Percentiles rank a stretch among this genome's conserved stretches.
phyloP scores from a whole-genome alignment of 2,797 vertebrate species.

The Sebastes jordani region DNA sequence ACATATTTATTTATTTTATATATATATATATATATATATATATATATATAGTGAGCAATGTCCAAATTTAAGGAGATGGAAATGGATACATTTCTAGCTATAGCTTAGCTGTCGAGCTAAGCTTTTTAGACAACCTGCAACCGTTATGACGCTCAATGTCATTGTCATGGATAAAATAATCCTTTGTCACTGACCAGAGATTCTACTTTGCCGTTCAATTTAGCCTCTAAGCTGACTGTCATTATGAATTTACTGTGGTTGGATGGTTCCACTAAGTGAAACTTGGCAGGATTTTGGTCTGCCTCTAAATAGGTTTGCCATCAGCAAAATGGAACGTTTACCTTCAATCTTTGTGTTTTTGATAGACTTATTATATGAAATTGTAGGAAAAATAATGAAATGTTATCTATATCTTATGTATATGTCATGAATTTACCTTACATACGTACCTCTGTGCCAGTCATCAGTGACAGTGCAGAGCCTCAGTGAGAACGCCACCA shows the following conservation, averaged over 20 bases:
- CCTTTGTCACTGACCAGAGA: background rate
- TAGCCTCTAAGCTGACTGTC: background rate
- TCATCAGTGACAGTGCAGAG: conserved; percentile 68
- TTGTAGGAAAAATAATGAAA: background rate
- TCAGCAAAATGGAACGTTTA: background rate
- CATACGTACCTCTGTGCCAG: conserved; percentile 37
- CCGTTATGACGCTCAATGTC: background rate
- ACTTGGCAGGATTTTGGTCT: background rate
- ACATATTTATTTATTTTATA: too few species aligned
- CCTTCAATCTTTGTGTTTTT: background rate
- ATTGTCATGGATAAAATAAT: background rate
- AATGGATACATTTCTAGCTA: too few species aligned
- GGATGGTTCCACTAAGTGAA: background rate
- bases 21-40: too few species aligned
- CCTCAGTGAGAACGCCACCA: conserved; percentile 60
- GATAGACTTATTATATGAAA: background rate
- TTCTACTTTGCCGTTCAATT: background rate
- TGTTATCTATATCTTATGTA: background rate
- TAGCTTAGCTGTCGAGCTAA: background rate
- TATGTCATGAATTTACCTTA: background rate
- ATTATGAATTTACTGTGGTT: background rate
- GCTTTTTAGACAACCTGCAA: background rate
- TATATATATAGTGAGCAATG: background rate
- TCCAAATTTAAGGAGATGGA: background rate
- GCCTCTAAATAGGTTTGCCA: background rate